Conservation (phyloP, 2,888 invertebrate genomes). For the Trilocha varians region DNA sequence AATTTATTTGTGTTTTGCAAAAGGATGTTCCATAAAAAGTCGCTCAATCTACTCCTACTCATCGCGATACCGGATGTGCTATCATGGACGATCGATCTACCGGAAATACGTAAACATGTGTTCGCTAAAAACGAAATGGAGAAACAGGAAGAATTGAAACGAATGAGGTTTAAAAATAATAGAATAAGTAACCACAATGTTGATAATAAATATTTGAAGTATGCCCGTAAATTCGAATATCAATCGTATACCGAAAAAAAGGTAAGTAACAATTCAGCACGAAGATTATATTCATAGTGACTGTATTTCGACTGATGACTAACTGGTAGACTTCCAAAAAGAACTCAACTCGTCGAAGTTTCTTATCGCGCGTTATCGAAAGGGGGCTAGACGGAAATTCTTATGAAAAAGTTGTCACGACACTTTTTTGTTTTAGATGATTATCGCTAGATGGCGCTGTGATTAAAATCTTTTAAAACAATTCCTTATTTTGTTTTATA, state of each 20-base stretch:
- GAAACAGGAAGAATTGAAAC: conserved; percentile 5
- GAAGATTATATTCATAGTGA: too few relatives aligned
- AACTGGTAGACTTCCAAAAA: too few relatives aligned
- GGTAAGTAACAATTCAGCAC: conserved; percentile 28
- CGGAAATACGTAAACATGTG: conserved; percentile 39
- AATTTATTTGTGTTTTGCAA: too few relatives aligned
- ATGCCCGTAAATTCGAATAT: conserved; percentile 37
- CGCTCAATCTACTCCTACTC: conserved; percentile 21
- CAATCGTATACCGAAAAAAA: conserved; percentile 46
- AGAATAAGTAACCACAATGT: conserved; percentile 32
- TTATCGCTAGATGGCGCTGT: too few relatives aligned
- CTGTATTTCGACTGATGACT: too few relatives aligned
- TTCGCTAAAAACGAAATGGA: conserved; percentile 31
- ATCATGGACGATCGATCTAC: conserved; percentile 54
- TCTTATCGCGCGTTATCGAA: too few relatives aligned
- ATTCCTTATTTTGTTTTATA: too few relatives aligned
- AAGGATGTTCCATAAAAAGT: conserved; percentile 18
- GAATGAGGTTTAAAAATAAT: conserved; percentile 8
- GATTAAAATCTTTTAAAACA: too few relatives aligned
- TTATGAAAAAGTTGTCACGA: too few relatives aligned
- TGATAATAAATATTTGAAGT: conserved; percentile 19
- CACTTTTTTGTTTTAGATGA: too few relatives aligned
- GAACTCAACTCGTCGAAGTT: too few relatives aligned
- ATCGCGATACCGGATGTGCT: conserved; percentile 27
- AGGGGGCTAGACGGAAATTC: too few relatives aligned